Conservation (phyloP, 1,140 invertebrate genomes). For the Carcinoscorpius rotundicauda region DNA sequence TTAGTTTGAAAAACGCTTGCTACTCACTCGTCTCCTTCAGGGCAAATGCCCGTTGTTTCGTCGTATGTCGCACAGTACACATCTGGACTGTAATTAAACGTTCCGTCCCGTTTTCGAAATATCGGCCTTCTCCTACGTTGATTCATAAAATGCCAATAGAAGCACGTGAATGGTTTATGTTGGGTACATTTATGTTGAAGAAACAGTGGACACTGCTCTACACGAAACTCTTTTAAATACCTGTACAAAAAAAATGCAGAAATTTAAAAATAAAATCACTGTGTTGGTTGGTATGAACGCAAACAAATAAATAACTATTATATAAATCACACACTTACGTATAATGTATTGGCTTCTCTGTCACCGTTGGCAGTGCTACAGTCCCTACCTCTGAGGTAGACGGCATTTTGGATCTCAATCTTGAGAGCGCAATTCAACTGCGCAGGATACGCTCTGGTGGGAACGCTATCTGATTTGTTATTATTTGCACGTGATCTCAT, state of each 20-base stretch:
- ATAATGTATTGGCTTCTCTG: conserved; percentile 96
- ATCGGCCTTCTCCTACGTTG: conserved; percentile 88
- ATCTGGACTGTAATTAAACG: conserved; percentile 98
- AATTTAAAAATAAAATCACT: too few relatives aligned
- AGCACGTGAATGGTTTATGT: conserved; percentile 98
- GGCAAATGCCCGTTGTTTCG: conserved; percentile 94
- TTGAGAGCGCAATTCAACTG: background rate
- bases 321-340: conserved; percentile 60
- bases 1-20: too few relatives aligned
- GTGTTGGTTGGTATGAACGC: too few relatives aligned
- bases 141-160: conserved; percentile 99
- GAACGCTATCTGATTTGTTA: too few relatives aligned
- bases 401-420: conserved; percentile 53
- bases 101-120: conserved; percentile 75
- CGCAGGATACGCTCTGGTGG: too few relatives aligned
- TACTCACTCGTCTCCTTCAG: conserved; percentile 97
- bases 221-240: conserved; percentile 98
- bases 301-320: too few relatives aligned
- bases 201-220: conserved; percentile 96
- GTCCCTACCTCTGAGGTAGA: conserved; percentile 43
- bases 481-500: too few relatives aligned
- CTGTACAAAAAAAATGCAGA: conserved; percentile 45
- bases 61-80: conserved; percentile 99
- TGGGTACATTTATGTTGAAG: conserved; percentile 99
- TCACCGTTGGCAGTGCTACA: conserved; percentile 71